These are phyloP conservation scores for Podarcis raffonei DNA, from an alignment of 2,113 vertebrate genomes.

Conservation along the genomic window DNA sequence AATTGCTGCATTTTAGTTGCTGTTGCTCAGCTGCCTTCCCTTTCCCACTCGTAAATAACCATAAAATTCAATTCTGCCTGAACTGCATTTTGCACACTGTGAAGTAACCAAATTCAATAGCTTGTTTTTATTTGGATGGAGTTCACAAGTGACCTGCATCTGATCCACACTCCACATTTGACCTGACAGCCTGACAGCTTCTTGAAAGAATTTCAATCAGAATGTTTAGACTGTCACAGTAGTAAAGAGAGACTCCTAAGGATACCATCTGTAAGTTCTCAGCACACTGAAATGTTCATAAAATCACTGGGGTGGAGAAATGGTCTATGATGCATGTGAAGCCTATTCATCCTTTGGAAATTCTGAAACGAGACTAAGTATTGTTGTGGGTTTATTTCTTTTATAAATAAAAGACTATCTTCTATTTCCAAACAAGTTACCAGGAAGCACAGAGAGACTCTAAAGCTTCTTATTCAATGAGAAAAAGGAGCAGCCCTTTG, in stretches of 20 bases:
- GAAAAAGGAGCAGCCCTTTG: background rate
- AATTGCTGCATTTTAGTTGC: slow-evolving; percentile 36
- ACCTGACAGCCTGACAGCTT: background rate
- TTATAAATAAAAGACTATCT: background rate
- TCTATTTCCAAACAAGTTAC: background rate
- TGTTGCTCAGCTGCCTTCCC: slow-evolving; percentile 40
- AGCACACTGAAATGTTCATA: background rate
- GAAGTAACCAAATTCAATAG: slow-evolving; percentile 40
- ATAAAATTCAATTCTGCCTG: slow-evolving; percentile 38
- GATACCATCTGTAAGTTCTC: slow-evolving; percentile 5
- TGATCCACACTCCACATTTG: slow-evolving; percentile 23
- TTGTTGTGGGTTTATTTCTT: background rate
- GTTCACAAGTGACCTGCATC: slow-evolving; percentile 34
- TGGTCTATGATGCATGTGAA: background rate
- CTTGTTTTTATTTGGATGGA: slow-evolving; percentile 51
- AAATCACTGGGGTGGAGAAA: background rate
- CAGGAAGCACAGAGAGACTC: background rate
- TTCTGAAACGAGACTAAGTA: background rate
- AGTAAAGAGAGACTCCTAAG: background rate
- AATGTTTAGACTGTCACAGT: background rate
- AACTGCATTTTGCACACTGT: slow-evolving; percentile 35
- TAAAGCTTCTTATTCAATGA: background rate
- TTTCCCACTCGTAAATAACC: background rate
- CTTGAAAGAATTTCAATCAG: background rate
- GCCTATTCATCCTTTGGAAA: background rate